Conservation (phyloP, 1,140 invertebrate species). For the Drosophila burlai region DNA sequence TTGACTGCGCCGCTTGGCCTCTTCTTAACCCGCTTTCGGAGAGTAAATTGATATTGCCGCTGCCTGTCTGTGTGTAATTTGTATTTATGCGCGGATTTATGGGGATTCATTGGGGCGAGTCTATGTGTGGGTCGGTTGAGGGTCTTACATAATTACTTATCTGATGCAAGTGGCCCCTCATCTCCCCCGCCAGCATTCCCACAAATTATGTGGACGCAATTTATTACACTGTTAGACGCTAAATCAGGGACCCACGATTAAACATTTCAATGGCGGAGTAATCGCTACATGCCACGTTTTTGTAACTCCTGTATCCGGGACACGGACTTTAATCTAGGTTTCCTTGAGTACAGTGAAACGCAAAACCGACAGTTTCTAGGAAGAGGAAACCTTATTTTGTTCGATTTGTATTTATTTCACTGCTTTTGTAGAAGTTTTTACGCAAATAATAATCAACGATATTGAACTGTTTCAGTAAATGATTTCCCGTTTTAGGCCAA, state of each 20-base stretch:
- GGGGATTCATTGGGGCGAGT: conserved; percentile 31
- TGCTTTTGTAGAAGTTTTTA: neutral
- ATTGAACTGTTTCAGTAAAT: too few relatives aligned
- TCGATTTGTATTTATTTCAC: neutral
- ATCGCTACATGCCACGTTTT: conserved; percentile 10
- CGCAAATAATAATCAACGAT: neutral
- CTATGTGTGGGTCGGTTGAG: conserved; percentile 19
- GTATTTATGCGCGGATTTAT: conserved; percentile 83
- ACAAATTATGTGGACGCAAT: conserved; percentile 70
- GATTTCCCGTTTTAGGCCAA: too few relatives aligned
- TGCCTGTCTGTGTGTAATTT: conserved; percentile 61
- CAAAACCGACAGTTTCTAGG: neutral
- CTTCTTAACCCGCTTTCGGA: conserved; percentile 14
- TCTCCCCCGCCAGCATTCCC: conserved; percentile 1
- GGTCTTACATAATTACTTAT: conserved; percentile 74
- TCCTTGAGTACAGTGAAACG: neutral
- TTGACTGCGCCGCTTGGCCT: conserved; percentile 52
- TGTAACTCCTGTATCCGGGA: neutral
- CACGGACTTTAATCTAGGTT: neutral
- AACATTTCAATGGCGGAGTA: conserved; percentile 15
- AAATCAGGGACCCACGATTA: conserved; percentile 34
- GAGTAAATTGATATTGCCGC: conserved; percentile 72
- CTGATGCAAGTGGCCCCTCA: conserved; percentile 48
- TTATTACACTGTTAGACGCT: conserved; percentile 62
- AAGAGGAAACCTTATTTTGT: neutral